phyloP scores from a whole-genome alignment of 2,113 vertebrate genomes.

The Sceloporus tristichus region DNA sequence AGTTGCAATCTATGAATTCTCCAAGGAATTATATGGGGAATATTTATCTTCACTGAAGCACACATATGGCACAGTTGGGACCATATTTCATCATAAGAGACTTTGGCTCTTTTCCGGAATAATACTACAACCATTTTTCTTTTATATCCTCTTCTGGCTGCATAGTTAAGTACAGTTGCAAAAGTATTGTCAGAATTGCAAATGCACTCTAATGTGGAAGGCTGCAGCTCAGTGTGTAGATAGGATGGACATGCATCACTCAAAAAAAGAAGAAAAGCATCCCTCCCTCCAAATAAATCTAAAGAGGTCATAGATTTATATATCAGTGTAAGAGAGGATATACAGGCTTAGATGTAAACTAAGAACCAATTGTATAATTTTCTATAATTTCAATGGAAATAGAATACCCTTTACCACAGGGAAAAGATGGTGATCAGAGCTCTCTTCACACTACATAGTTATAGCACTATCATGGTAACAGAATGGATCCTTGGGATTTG shows the following conservation, averaged over 20 bases:
- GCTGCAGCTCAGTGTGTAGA: neutral
- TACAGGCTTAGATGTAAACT: neutral
- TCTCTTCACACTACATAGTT: too few relatives aligned
- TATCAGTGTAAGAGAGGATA: neutral
- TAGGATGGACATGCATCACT: neutral
- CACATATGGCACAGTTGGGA: constrained; percentile 1
- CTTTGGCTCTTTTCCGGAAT: constrained; percentile 11
- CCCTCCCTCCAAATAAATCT: neutral
- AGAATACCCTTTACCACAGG: neutral
- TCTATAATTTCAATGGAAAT: neutral
- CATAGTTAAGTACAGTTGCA: neutral
- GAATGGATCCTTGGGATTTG: too few relatives aligned
- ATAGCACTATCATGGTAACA: too few relatives aligned
- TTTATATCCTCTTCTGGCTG: neutral
- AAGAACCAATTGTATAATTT: neutral
- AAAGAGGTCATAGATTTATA: neutral
- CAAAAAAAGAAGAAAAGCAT: neutral
- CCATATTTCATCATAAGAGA: neutral
- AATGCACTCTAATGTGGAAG: neutral
- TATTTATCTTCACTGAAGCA: constrained; percentile 61
- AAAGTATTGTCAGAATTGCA: constrained; percentile 23
- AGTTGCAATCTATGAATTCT: constrained; percentile 41
- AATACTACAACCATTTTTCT: constrained; percentile 8
- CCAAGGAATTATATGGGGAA: constrained; percentile 49
- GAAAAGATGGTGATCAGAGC: neutral